These are phyloP conservation scores for Neocrepidodera transversa DNA, from an alignment of 2,888 invertebrate species.

Conservation along the genomic window DNA sequence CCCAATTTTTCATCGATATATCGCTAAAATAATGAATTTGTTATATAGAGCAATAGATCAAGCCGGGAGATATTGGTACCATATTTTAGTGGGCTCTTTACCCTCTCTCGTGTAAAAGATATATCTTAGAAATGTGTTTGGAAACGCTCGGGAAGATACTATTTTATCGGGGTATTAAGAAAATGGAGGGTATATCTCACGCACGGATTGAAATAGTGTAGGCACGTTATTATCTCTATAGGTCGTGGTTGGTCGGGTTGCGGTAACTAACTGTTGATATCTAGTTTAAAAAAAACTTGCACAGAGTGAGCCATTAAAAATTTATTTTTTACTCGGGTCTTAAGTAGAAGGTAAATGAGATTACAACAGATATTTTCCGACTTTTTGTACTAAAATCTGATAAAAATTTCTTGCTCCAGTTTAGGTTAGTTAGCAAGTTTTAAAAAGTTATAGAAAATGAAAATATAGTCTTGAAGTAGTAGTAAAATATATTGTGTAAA, in stretches of 20 bases:
- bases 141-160: slow-evolving; percentile 23
- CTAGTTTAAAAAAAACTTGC: slow-evolving; percentile 7
- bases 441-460: too few relatives aligned
- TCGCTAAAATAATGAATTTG: slow-evolving; percentile 33
- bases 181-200: slow-evolving; percentile 26
- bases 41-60: slow-evolving; percentile 28
- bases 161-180: slow-evolving; percentile 29
- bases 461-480: too few relatives aligned
- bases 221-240: slow-evolving; percentile 25
- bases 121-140: slow-evolving; percentile 26
- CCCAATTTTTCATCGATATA: slow-evolving; percentile 31
- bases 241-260: slow-evolving; percentile 9
- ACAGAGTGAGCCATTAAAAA: too few relatives aligned
- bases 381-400: too few relatives aligned
- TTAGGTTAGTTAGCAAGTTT: too few relatives aligned
- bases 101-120: slow-evolving; percentile 16
- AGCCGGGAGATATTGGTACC: slow-evolving; percentile 26
- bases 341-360: too few relatives aligned
- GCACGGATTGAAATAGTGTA: slow-evolving; percentile 23
- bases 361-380: too few relatives aligned
- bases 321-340: too few relatives aligned
- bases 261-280: slow-evolving; percentile 29
- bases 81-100: slow-evolving; percentile 20
- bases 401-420: too few relatives aligned
- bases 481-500: too few relatives aligned